A percentile compares a stretch with the other conserved stretches of the same genome.
Conservation (phyloP, 2,797 vertebrate genomes). For the Cheracebus regulus region DNA sequence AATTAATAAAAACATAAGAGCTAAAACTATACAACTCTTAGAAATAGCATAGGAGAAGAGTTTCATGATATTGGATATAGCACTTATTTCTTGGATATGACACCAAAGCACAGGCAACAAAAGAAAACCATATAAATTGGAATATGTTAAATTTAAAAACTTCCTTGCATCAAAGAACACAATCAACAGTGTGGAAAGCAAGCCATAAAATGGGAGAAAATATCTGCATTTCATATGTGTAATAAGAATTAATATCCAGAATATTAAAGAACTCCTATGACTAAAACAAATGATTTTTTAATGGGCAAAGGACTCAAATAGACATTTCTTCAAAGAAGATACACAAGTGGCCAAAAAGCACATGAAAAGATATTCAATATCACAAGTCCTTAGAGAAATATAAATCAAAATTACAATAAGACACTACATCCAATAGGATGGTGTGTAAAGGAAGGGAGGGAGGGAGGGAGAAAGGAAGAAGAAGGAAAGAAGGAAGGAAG, state of each 20-base stretch:
- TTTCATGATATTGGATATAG: background rate
- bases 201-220: background rate
- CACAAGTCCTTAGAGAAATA: background rate
- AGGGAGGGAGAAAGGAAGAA: too few relatives aligned
- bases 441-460: background rate
- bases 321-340: background rate
- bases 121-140: background rate
- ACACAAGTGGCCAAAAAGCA: background rate
- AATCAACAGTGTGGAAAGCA: background rate
- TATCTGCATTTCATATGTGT: background rate
- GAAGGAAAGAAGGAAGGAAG: too few relatives aligned
- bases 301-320: background rate
- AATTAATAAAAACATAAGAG: constrained; percentile 25
- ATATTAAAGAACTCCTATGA: background rate
- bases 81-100: constrained; percentile 25
- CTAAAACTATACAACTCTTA: constrained; percentile 1
- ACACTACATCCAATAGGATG: background rate
- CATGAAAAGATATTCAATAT: background rate
- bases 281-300: background rate
- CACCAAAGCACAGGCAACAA: background rate
- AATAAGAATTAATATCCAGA: background rate
- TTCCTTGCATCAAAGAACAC: background rate
- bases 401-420: background rate
- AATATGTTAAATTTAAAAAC: background rate
- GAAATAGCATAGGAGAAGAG: background rate